phyloP scores from a whole-genome alignment of 2,113 vertebrate species.

The Petaurus breviceps region DNA sequence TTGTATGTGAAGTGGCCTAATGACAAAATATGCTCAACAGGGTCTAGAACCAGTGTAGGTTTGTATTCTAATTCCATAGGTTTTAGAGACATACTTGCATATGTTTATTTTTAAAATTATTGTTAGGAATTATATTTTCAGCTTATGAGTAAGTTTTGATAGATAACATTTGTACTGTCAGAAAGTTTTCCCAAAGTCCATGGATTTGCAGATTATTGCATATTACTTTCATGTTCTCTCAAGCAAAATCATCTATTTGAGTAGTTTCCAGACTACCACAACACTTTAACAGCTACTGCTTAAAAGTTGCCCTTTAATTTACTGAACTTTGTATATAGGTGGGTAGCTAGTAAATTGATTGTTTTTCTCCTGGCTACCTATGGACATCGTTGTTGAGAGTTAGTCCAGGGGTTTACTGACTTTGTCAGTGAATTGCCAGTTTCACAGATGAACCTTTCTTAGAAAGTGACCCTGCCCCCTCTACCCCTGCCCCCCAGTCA shows the following conservation, averaged over 20 bases:
- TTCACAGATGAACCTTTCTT: neutral
- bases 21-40: neutral
- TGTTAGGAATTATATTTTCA: neutral
- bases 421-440: neutral
- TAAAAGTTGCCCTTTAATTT: neutral
- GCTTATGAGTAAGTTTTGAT: neutral
- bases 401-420: neutral
- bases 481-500: too few species aligned
- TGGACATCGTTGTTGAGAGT: neutral
- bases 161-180: neutral
- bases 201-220: neutral
- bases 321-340: neutral
- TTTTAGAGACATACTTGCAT: neutral
- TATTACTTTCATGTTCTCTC: neutral
- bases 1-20: neutral
- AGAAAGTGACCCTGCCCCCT: neutral
- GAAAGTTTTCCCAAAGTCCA: neutral
- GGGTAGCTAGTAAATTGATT: neutral
- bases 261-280: neutral
- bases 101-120: neutral
- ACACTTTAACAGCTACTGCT: neutral
- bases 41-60: neutral
- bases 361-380: neutral
- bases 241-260: neutral
- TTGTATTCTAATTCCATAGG: neutral